phyloP scores from a whole-genome alignment of 1,140 invertebrate genomes.

The Portunus trituberculatus region DNA sequence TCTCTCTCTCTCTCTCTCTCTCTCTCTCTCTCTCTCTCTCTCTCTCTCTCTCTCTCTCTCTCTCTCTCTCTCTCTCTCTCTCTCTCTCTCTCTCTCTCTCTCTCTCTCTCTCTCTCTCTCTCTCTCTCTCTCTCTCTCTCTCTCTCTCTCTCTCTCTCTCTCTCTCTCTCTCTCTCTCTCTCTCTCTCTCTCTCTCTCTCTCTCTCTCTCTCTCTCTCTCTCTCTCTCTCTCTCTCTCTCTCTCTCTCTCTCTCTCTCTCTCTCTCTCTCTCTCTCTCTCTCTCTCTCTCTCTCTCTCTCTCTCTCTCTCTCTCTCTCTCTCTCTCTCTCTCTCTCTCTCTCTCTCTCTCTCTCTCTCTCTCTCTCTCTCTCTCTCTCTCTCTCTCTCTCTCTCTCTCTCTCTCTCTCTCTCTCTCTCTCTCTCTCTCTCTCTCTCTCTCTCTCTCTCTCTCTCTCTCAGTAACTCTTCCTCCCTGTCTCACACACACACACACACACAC shows the following conservation, averaged over 20 bases:
- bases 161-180: neutral
- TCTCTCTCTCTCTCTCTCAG: neutral
- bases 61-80: neutral
- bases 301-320: neutral
- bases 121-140: slow-evolving; percentile 4
- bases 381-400: neutral
- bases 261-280: slow-evolving; percentile 4
- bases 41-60: neutral
- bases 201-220: neutral
- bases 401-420: slow-evolving; percentile 14
- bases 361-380: neutral
- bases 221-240: neutral
- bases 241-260: neutral
- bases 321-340: neutral
- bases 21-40: neutral
- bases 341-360: neutral
- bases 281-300: neutral
- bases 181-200: neutral
- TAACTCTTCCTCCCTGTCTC: neutral
- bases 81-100: neutral
- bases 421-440: neutral
- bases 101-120: neutral
- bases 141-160: neutral
- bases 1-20: slow-evolving; percentile 20
- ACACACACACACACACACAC: slow-evolving; percentile 29